Evolutionary conservation across 1,140 invertebrate genomes (phyloP).

Genomic region (Panagrolaimus sp.): DNA sequence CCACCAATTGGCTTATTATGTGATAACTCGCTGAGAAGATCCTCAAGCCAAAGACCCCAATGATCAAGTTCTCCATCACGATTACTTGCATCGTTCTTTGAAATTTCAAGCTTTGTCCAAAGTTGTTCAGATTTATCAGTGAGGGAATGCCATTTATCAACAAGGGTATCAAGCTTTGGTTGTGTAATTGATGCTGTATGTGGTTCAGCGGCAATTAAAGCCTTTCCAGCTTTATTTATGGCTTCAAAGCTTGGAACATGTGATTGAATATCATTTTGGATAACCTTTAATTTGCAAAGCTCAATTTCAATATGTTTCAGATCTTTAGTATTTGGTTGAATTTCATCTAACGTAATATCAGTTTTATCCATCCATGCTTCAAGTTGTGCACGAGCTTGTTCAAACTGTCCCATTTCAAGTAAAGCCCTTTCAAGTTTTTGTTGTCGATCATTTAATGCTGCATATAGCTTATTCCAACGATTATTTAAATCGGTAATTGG

Average conservation of each 20-base stretch:
- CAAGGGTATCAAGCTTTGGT: slow-evolving; percentile 80
- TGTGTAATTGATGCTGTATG: slow-evolving; percentile 76
- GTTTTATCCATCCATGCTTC: slow-evolving; percentile 87
- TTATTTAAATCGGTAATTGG: slow-evolving; percentile 80
- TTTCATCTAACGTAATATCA: slow-evolving; percentile 74
- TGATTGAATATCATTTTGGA: slow-evolving; percentile 92
- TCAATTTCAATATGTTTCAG: slow-evolving; percentile 92
- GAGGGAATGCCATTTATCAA: slow-evolving; percentile 78
- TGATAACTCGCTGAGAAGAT: slow-evolving; percentile 83
- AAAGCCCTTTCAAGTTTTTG: slow-evolving; percentile 84
- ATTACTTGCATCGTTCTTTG: slow-evolving; percentile 76
- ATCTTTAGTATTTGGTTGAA: slow-evolving; percentile 76
- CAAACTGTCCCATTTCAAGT: slow-evolving; percentile 87
- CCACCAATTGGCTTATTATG: slow-evolving; percentile 69
- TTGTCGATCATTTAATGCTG: slow-evolving; percentile 81
- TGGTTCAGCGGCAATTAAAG: slow-evolving; percentile 79
- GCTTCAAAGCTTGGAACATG: slow-evolving; percentile 73
- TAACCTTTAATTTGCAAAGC: slow-evolving; percentile 81
- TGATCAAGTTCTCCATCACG: slow-evolving; percentile 93
- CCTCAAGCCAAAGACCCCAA: slow-evolving; percentile 81
- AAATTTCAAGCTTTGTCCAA: slow-evolving; percentile 82
- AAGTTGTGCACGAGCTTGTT: slow-evolving; percentile 87
- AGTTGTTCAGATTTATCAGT: slow-evolving; percentile 77
- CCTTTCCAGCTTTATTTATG: slow-evolving; percentile 74
- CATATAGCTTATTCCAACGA: slow-evolving; percentile 81